A percentile compares a stretch with the other conserved stretches of the same genome.
phyloP scores from a whole-genome alignment of 2,888 invertebrate genomes.

The Panopea generosa region DNA sequence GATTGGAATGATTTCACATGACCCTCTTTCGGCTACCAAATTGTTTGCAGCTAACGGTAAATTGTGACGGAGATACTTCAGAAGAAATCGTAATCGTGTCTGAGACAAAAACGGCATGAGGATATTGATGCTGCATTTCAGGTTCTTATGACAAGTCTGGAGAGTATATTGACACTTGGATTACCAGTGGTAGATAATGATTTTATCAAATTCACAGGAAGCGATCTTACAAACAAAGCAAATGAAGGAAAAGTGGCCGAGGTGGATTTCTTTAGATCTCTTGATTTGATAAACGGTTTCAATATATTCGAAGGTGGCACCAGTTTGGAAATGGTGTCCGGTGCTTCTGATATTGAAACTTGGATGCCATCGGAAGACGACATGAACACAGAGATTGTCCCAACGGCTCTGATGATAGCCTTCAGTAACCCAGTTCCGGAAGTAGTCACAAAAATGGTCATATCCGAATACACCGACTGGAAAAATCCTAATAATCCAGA shows the following conservation, averaged over 20 bases:
- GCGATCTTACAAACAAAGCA: not conserved
- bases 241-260: slow-evolving; percentile 1
- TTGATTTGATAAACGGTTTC: slow-evolving; percentile 95
- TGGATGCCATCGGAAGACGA: slow-evolving; percentile 25
- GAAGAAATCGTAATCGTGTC: slow-evolving; percentile 53
- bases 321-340: slow-evolving; percentile 83
- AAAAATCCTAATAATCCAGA: slow-evolving; percentile 6
- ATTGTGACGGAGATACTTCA: slow-evolving; percentile 53
- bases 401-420: not conserved
- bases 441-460: slow-evolving; percentile 2
- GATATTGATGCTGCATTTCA: slow-evolving; percentile 42
- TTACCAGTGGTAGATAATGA: slow-evolving; percentile 94
- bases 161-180: too few species aligned
- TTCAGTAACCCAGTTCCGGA: slow-evolving; percentile 4
- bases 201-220: slow-evolving; percentile 88
- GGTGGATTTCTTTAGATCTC: slow-evolving; percentile 27
- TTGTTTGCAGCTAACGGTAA: slow-evolving; percentile 86
- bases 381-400: slow-evolving; percentile 1
- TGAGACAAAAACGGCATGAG: slow-evolving; percentile 26
- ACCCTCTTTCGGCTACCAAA: slow-evolving; percentile 88
- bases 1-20: slow-evolving; percentile 59
- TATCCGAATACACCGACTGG: slow-evolving; percentile 37
- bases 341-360: slow-evolving; percentile 94
- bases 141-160: too few species aligned
- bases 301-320: slow-evolving; percentile 94